Evolutionary conservation across 2,113 vertebrate genomes (phyloP).

Genomic region (Clarias gariepinus): DNA sequence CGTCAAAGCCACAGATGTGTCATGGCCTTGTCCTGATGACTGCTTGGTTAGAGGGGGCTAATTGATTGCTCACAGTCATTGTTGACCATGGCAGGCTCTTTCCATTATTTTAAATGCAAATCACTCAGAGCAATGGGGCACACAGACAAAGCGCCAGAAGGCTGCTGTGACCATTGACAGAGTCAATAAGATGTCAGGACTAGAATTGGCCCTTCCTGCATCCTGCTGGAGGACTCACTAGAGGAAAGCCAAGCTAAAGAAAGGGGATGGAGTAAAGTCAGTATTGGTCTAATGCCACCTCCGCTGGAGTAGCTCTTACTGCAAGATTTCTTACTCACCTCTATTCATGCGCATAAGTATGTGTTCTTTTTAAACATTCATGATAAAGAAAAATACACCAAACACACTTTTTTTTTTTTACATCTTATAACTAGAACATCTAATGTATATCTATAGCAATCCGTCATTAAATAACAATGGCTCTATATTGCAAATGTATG

Average conservation of each 20-base stretch:
- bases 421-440: not conserved
- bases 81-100: constrained; percentile 54
- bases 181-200: constrained; percentile 37
- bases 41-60: constrained; percentile 48
- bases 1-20: constrained; percentile 63
- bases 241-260: not conserved
- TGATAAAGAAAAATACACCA: not conserved
- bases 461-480: not conserved
- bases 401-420: not conserved
- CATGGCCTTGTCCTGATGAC: constrained; percentile 47
- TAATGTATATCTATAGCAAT: not conserved
- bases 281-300: not conserved
- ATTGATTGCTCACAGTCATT: constrained; percentile 72
- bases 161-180: constrained; percentile 26
- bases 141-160: constrained; percentile 57
- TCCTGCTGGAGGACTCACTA: constrained; percentile 28
- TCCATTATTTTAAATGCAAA: constrained; percentile 35
- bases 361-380: not conserved
- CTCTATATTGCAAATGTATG: not conserved
- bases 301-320: not conserved
- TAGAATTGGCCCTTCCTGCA: constrained; percentile 39
- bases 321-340: not conserved
- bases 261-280: not conserved
- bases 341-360: not conserved
- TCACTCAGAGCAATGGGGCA: constrained; percentile 59